These are phyloP conservation scores for Buathra laborator DNA, from an alignment of 2,888 invertebrate genomes.

Conservation along the genomic window DNA sequence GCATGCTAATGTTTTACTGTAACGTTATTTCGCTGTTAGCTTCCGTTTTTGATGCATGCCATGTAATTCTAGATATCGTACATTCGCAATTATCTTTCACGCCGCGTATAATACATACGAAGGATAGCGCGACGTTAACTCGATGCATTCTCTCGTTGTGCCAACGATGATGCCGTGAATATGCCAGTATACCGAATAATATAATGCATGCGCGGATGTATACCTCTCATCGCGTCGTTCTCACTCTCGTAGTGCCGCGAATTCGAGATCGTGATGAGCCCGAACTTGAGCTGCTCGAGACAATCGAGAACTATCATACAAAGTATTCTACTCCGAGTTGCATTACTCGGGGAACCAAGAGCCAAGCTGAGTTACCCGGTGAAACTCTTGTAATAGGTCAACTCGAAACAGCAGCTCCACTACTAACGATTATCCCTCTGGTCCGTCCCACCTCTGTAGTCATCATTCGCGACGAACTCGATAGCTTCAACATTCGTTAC, in stretches of 20 bases:
- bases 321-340: slow-evolving; percentile 58
- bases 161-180: slow-evolving; percentile 27
- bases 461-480: neutral
- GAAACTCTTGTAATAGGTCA: slow-evolving; percentile 58
- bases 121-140: neutral
- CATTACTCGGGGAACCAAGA: slow-evolving; percentile 51
- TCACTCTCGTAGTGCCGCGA: slow-evolving; percentile 27
- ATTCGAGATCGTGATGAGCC: slow-evolving; percentile 52
- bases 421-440: slow-evolving; percentile 61
- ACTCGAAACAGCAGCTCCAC: slow-evolving; percentile 57
- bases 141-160: slow-evolving; percentile 29
- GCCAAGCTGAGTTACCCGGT: slow-evolving; percentile 50
- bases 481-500: no score
- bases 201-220: slow-evolving; percentile 9
- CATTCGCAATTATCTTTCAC: slow-evolving; percentile 50
- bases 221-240: slow-evolving; percentile 25
- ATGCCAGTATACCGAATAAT: slow-evolving; percentile 1
- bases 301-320: slow-evolving; percentile 61
- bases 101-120: slow-evolving; percentile 51
- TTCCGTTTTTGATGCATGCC: slow-evolving; percentile 34
- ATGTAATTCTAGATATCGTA: slow-evolving; percentile 23
- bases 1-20: neutral
- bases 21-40: neutral
- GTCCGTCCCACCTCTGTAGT: slow-evolving; percentile 24
- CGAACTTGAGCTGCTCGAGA: slow-evolving; percentile 58